Evolutionary conservation across 2,888 invertebrate genomes (phyloP).

Genomic region (Lasioglossum lativentre): DNA sequence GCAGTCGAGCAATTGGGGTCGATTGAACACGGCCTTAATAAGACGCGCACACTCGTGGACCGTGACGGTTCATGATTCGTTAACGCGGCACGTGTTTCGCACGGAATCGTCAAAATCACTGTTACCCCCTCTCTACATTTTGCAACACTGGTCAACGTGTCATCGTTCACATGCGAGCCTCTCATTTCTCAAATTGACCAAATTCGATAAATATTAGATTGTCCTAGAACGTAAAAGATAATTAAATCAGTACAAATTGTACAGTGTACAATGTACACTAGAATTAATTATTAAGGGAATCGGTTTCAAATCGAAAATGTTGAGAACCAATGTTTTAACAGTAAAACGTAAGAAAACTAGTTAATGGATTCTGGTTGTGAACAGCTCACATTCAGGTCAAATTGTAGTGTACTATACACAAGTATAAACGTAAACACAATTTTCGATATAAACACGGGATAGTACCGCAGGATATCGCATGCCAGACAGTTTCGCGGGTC

Average conservation of each 20-base stretch:
- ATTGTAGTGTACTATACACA: neutral
- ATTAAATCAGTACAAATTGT: no score
- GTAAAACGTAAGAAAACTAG: neutral
- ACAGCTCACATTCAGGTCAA: neutral
- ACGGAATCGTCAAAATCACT: neutral
- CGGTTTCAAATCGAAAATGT: neutral
- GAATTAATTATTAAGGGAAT: no score
- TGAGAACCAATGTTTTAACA: neutral
- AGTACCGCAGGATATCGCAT: neutral
- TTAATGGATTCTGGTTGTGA: neutral
- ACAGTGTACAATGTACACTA: no score
- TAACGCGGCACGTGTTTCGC: conserved; percentile 13
- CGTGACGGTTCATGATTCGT: conserved; percentile 22
- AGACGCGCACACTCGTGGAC: conserved; percentile 18
- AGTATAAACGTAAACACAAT: conserved; percentile 26
- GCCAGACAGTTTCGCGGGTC: neutral
- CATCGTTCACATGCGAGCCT: no score
- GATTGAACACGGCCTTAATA: conserved; percentile 53
- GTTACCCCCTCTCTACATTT: neutral
- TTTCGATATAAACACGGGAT: conserved; percentile 6
- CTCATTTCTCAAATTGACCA: no score
- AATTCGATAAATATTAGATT: no score
- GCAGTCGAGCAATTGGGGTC: conserved; percentile 59
- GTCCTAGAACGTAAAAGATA: no score
- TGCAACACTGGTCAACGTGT: neutral